Evolutionary conservation across 2,888 invertebrate genomes (phyloP).

Genomic region (Epinotia demarniana): DNA sequence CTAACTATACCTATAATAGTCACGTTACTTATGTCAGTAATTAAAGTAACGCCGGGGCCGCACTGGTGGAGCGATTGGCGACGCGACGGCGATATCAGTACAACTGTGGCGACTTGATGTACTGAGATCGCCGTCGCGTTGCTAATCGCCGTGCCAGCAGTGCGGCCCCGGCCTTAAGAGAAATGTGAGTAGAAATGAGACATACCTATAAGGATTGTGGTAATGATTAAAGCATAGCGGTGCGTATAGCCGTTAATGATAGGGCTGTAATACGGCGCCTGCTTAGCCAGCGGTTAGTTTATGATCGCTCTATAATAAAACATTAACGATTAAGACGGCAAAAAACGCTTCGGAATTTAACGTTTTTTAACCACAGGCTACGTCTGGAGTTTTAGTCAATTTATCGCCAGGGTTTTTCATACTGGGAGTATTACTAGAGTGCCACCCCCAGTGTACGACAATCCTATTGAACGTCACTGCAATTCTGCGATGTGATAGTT

Average conservation of each 20-base stretch:
- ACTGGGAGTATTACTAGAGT: no score
- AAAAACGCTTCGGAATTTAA: constrained; percentile 17
- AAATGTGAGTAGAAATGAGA: not conserved
- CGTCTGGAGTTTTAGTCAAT: not conserved
- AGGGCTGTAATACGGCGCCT: constrained; percentile 26
- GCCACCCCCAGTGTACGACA: not conserved
- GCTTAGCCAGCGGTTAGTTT: constrained; percentile 39
- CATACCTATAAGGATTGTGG: constrained; percentile 6
- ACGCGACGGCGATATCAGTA: no score
- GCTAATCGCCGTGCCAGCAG: no score
- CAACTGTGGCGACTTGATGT: no score
- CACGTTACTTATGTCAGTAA: not conserved
- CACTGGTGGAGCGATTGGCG: no score
- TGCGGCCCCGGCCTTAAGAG: no score
- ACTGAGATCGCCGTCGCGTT: no score
- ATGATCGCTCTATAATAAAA: constrained; percentile 39
- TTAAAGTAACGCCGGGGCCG: not conserved
- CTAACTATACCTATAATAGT: not conserved
- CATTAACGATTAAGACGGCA: constrained; percentile 36
- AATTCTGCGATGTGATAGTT: no score
- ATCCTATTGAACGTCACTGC: not conserved
- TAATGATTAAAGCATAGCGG: not conserved
- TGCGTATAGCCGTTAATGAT: constrained; percentile 26
- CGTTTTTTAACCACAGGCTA: constrained; percentile 5
- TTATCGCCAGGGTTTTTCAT: not conserved